phyloP scores from a whole-genome alignment of 2,888 invertebrate genomes.

The Hydropsyche betteni region DNA sequence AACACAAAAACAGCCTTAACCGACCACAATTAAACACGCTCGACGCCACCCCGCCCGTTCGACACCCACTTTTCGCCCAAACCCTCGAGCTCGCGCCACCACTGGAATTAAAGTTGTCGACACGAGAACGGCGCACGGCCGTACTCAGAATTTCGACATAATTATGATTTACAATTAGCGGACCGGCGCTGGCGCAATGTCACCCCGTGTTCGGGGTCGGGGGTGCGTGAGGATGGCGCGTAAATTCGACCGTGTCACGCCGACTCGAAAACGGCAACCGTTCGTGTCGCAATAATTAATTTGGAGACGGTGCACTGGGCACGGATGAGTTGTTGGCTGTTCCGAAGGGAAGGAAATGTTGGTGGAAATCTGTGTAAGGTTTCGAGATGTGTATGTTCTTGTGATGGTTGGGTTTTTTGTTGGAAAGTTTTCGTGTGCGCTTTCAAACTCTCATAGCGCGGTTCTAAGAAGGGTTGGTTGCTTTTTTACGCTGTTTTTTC shows the following conservation, averaged over 20 bases:
- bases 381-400: too few relatives aligned
- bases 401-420: too few relatives aligned
- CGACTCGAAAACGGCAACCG: conserved; percentile 28
- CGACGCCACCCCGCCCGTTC: neutral
- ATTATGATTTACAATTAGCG: conserved; percentile 40
- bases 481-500: too few relatives aligned
- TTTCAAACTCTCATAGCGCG: too few relatives aligned
- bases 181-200: neutral
- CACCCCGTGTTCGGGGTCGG: neutral
- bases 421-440: too few relatives aligned
- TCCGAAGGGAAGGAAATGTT: too few relatives aligned
- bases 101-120: conserved; percentile 13
- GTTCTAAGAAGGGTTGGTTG: too few relatives aligned
- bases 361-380: too few relatives aligned
- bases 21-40: conserved; percentile 3
- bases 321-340: too few relatives aligned
- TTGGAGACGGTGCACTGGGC: neutral
- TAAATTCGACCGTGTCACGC: conserved; percentile 35
- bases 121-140: neutral
- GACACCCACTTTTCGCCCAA: too few relatives aligned
- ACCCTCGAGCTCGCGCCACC: too few relatives aligned
- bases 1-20: too few relatives aligned
- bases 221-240: conserved; percentile 34
- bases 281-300: conserved; percentile 39
- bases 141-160: conserved; percentile 9